phyloP scores from a whole-genome alignment of 2,113 vertebrate genomes.

The Lasiurus borealis region DNA sequence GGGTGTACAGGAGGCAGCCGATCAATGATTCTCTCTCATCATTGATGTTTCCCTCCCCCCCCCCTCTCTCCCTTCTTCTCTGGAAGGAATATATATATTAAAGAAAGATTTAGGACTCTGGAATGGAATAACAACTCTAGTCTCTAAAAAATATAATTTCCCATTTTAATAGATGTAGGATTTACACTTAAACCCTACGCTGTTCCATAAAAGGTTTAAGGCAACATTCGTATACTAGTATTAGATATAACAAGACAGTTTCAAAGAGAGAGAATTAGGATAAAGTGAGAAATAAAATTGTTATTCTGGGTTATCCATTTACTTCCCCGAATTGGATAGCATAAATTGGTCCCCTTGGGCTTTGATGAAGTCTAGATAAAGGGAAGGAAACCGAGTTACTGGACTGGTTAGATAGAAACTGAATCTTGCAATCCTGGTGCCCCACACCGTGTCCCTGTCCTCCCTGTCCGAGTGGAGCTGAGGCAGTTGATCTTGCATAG shows the following conservation, averaged over 20 bases:
- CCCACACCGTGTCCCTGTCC: neutral
- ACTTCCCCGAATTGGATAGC: neutral
- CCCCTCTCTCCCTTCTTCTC: too few species aligned
- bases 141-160: constrained; percentile 29
- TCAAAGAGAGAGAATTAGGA: constrained; percentile 14
- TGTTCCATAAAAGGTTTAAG: neutral
- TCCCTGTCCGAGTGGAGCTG: neutral
- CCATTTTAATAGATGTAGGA: neutral
- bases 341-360: neutral
- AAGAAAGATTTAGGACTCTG: neutral
- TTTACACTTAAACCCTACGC: neutral
- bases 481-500: neutral
- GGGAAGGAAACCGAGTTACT: neutral
- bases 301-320: constrained; percentile 8
- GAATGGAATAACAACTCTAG: neutral
- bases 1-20: too few species aligned
- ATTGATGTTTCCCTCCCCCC: too few species aligned
- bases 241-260: neutral
- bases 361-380: constrained; percentile 16
- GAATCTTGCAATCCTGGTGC: neutral
- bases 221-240: neutral
- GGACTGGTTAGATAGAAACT: constrained; percentile 5
- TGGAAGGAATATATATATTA: too few species aligned
- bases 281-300: constrained; percentile 43
- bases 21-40: too few species aligned